Evolutionary conservation across 2,113 vertebrate species (phyloP).

Genomic region (Spermophilus dauricus): DNA sequence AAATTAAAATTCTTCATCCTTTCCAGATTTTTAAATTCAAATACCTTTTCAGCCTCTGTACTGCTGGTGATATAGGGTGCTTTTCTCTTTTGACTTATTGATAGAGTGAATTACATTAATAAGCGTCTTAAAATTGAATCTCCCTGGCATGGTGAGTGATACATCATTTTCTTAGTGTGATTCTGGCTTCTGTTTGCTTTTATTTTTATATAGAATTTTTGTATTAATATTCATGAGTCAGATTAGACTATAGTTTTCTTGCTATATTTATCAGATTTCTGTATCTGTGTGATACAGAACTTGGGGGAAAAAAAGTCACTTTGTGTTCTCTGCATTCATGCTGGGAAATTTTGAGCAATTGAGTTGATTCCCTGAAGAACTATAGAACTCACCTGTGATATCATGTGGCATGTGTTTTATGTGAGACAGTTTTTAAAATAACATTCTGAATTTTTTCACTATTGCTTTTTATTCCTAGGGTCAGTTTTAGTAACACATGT

Average conservation of each 20-base stretch:
- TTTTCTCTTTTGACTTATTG: conserved; percentile 51
- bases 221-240: conserved; percentile 58
- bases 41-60: neutral
- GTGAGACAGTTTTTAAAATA: neutral
- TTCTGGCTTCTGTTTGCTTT: conserved; percentile 59
- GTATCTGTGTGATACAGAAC: neutral
- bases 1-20: neutral
- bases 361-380: neutral
- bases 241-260: conserved; percentile 5
- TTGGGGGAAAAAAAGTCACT: neutral
- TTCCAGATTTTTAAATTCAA: conserved; percentile 13
- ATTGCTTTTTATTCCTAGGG: neutral
- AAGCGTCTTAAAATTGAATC: neutral
- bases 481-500: neutral
- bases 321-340: conserved; percentile 21
- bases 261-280: conserved; percentile 41
- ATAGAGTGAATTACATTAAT: conserved; percentile 18
- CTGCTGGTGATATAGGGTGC: neutral
- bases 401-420: neutral
- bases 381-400: neutral
- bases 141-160: neutral
- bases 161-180: neutral
- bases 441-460: neutral
- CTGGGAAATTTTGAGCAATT: conserved; percentile 22
- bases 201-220: conserved; percentile 29